Evolutionary conservation across 35 echinoderm and acorn worm genomes (phyloP).

Genomic region (Ophioderma brevispina): DNA sequence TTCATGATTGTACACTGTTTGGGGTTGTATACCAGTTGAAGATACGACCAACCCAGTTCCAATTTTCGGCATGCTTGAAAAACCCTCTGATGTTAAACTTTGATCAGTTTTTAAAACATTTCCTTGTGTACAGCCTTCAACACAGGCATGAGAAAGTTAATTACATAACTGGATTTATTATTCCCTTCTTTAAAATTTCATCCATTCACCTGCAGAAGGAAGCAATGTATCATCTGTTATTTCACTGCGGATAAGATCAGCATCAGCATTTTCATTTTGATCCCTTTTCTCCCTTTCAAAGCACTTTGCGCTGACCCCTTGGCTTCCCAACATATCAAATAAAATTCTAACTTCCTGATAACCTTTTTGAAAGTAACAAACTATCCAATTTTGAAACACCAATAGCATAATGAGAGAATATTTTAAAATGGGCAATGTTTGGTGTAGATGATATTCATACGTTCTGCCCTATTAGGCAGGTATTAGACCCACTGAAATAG

Average conservation of each 20-base stretch:
- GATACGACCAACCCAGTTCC: not conserved
- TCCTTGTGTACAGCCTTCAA: slow-evolving; percentile 23
- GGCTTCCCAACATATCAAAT: slow-evolving; percentile 40
- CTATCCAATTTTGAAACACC: not conserved
- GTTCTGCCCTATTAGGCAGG: slow-evolving; percentile 13
- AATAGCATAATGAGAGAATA: slow-evolving; percentile 43
- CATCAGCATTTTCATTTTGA: not conserved
- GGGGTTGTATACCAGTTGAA: not conserved
- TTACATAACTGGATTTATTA: slow-evolving; percentile 37
- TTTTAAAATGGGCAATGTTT: slow-evolving; percentile 21
- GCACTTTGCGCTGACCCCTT: slow-evolving; percentile 31
- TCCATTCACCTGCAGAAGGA: slow-evolving; percentile 56
- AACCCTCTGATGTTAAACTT: slow-evolving; percentile 19
- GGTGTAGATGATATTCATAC: slow-evolving; percentile 67
- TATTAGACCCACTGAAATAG: not conserved
- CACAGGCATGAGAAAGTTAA: slow-evolving; percentile 16
- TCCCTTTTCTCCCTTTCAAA: slow-evolving; percentile 30
- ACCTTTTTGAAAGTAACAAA: not conserved
- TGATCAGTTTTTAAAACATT: too few relatives aligned
- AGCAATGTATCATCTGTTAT: slow-evolving; percentile 26
- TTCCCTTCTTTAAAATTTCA: slow-evolving; percentile 26
- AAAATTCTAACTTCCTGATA: slow-evolving; percentile 22
- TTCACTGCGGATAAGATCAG: not conserved
- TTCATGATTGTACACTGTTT: slow-evolving; percentile 30
- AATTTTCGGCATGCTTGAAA: not conserved